Base-by-base conservation (phyloP, 2,113 vertebrate genomes). In the Serinus canaria region DNA sequence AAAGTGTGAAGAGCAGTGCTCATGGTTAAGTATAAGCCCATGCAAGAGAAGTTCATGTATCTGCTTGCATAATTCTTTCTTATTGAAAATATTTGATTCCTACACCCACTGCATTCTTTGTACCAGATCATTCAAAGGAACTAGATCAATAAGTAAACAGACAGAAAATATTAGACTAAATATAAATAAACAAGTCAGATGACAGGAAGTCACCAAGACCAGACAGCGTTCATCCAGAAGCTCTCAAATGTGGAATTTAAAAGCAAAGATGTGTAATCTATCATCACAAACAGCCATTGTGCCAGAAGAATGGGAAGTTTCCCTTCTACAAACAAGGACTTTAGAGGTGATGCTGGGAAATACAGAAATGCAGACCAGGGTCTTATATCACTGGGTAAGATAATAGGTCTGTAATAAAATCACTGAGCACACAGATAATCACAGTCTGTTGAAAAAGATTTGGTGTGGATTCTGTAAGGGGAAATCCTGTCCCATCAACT, bases 101-200 rank as follows among this genome's bases (percentile, higher is more conserved):
- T 92, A 53, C 3, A 86, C 2, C 39, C 50, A 44, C 9, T 44
- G 53, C 22, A 41, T 59, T 90, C 79, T 81, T 86, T 92, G 79
- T 79, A 83, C 10, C 70, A 77, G 31, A 74, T 35, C 5, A 9
- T 59, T 94, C 55, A 93, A 89, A 93, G 83, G 83, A 95, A 86
- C 63, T 67, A 63, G 79, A 96, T 90, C 92, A 92, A 83, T 89
- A 97, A 83, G 63, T 77, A 94, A 95, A 88, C 79, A 93, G 53
- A 79, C 49, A 92, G 74, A 84, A 92, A 93, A 43, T 75, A 89
- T 87, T 53, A 95, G 90, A 95, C 92, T 96, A 94, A 95, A 96
- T 95, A 96, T 75, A 94, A 95, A 95, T 83, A 96, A 95, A 93
- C 86, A 90, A 83, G 52, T 89, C 44, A 55, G 43, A 94, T 79